Evolutionary conservation across 2,113 vertebrate species (phyloP).

Genomic region (Xenotilapia caudafasciata): DNA sequence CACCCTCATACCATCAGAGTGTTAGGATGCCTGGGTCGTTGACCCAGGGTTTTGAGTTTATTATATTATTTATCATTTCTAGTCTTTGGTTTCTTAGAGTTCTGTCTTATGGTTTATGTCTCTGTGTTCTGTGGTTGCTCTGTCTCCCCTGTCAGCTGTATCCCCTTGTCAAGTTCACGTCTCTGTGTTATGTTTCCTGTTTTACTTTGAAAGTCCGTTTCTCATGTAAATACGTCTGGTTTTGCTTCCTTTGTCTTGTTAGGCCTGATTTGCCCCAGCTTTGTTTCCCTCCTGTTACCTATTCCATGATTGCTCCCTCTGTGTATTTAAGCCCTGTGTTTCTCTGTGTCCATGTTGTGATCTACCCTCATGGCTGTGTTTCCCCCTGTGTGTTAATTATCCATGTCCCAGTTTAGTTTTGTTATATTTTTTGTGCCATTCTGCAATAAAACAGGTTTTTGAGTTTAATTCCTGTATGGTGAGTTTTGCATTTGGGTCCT

Average conservation of each 20-base stretch:
- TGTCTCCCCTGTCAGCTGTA: neutral
- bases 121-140: neutral
- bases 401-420: neutral
- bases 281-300: neutral
- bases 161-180: neutral
- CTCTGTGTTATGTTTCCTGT: neutral
- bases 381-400: fast-evolving
- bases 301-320: neutral
- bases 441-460: neutral
- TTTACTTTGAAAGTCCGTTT: neutral
- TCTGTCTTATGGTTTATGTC: neutral
- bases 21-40: neutral
- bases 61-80: neutral
- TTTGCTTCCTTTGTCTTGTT: neutral
- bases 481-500: neutral
- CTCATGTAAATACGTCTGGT: neutral
- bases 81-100: neutral
- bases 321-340: neutral
- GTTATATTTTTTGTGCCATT: fast-evolving
- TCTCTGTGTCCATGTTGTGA: fast-evolving
- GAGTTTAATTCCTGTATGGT: neutral
- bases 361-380: neutral
- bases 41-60: neutral
- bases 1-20: fast-evolving
- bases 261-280: neutral